Percentiles rank a stretch among this genome's conserved stretches.
phyloP scores from a whole-genome alignment of 2,888 invertebrate species.

The Vanessa cardui region DNA sequence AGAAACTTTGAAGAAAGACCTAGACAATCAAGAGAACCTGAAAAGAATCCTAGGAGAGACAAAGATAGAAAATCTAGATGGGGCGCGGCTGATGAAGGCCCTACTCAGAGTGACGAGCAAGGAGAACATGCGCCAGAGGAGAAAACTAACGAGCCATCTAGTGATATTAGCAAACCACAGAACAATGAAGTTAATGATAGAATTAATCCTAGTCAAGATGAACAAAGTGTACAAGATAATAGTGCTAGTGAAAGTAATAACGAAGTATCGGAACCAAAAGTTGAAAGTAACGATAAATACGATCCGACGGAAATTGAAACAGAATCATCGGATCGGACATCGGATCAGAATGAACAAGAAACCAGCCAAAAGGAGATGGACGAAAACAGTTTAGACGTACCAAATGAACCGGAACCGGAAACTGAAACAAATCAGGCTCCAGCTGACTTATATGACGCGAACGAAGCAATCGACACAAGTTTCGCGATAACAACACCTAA shows the following conservation, averaged over 20 bases:
- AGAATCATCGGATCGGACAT: conserved; percentile 3
- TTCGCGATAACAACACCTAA: conserved; percentile 48
- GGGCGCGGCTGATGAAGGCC: conserved; percentile 66
- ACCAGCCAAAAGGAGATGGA: conserved; percentile 17
- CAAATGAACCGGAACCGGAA: conserved; percentile 21
- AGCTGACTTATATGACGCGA: conserved; percentile 58
- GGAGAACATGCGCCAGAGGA: conserved; percentile 13
- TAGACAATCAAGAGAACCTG: conserved; percentile 41
- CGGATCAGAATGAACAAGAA: conserved; percentile 1
- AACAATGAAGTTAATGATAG: conserved; percentile 15
- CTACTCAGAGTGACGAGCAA: conserved; percentile 20
- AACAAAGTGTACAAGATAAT: conserved; percentile 27
- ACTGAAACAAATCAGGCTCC: conserved; percentile 27
- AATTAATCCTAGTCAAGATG: conserved; percentile 30
- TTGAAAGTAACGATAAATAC: conserved; percentile 12
- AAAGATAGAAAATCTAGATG: conserved; percentile 75
- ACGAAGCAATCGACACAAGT: conserved; percentile 61
- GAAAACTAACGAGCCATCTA: conserved; percentile 26
- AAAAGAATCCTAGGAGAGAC: conserved; percentile 55
- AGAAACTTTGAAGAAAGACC: conserved; percentile 55
- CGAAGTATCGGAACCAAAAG: conserved; percentile 6
- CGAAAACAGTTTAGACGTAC: conserved; percentile 24
- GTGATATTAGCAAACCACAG: conserved; percentile 35
- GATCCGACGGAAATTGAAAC: conserved; percentile 18
- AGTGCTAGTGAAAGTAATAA: conserved; percentile 28